These are phyloP conservation scores for Cacatua alba DNA, from an alignment of 2,113 vertebrate genomes.

Conservation along the genomic window DNA sequence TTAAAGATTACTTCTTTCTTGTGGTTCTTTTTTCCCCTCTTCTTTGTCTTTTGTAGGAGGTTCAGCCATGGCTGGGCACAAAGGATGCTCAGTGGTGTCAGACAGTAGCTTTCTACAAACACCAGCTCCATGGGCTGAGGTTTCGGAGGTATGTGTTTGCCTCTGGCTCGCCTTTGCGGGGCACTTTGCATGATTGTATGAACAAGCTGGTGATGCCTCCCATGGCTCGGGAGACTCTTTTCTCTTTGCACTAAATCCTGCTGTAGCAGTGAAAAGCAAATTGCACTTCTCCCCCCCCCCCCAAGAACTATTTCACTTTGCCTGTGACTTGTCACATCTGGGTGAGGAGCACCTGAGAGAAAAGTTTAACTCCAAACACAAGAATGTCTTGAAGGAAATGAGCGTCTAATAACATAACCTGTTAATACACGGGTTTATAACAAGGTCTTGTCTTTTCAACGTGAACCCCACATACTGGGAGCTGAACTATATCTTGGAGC, in stretches of 20 bases:
- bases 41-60: no score
- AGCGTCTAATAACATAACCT: background rate
- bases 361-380: background rate
- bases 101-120: background rate
- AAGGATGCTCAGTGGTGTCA: background rate
- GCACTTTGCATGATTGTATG: background rate
- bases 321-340: background rate
- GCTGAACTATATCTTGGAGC: background rate
- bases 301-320: background rate
- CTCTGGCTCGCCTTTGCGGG: background rate
- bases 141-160: background rate
- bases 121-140: background rate
- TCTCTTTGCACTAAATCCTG: slow-evolving; percentile 13
- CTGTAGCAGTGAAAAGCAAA: background rate
- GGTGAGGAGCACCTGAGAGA: background rate
- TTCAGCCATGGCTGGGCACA: fast-evolving
- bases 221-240: background rate
- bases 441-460: background rate
- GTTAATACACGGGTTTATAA: background rate
- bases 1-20: no score
- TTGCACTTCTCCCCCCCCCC: background rate
- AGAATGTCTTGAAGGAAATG: background rate
- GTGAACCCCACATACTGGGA: background rate
- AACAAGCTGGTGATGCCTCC: background rate
- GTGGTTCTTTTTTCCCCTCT: fast-evolving